A percentile compares a stretch with the other conserved stretches of the same genome.
Evolutionary conservation across 1,140 invertebrate genomes (phyloP).

Genomic region (Pteromalus puparum): DNA sequence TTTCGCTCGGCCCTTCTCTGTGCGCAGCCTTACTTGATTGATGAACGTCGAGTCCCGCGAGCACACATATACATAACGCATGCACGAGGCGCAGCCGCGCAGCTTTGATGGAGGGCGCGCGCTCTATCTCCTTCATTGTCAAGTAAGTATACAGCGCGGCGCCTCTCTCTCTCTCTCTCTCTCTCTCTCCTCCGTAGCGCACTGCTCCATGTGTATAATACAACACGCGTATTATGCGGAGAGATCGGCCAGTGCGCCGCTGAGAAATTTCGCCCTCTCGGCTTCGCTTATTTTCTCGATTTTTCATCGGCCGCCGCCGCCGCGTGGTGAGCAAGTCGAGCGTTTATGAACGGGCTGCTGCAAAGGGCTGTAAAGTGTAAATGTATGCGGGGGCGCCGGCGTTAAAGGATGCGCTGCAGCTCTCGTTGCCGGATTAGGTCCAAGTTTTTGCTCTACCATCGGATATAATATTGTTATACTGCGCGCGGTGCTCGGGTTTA

Average conservation of each 20-base stretch:
- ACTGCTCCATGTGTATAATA: neutral
- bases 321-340: neutral
- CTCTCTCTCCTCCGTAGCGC: too few relatives aligned
- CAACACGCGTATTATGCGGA: neutral
- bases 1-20: neutral
- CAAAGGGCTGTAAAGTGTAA: too few relatives aligned
- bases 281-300: neutral
- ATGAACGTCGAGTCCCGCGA: neutral
- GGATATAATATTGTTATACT: too few relatives aligned
- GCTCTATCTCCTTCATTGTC: constrained; percentile 41
- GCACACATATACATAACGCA: neutral
- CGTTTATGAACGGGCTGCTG: neutral
- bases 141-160: neutral
- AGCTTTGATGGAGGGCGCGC: constrained; percentile 18
- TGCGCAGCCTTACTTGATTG: neutral
- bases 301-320: neutral
- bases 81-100: neutral
- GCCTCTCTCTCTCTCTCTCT: neutral
- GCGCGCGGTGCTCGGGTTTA: too few relatives aligned
- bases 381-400: too few relatives aligned
- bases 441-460: too few relatives aligned
- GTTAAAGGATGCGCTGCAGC: too few relatives aligned
- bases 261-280: neutral
- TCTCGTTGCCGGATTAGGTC: too few relatives aligned
- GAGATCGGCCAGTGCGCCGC: neutral